Conservation (phyloP, 1,140 invertebrate genomes). For the Battus philenor region DNA sequence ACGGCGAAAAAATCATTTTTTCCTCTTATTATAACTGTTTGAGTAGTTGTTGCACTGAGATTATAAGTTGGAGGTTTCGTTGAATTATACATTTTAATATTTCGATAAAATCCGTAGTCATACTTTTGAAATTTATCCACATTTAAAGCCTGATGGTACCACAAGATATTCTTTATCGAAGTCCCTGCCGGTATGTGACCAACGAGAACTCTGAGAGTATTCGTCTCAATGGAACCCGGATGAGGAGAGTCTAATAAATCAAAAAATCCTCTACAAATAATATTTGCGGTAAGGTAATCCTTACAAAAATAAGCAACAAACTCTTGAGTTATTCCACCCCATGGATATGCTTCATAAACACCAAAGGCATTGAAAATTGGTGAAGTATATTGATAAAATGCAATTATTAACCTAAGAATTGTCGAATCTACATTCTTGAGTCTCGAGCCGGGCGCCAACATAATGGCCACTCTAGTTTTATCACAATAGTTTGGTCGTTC, state of each 20-base stretch:
- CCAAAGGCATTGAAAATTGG: slow-evolving; percentile 20
- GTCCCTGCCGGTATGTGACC: slow-evolving; percentile 85
- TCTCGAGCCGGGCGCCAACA: slow-evolving; percentile 41
- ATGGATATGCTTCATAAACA: slow-evolving; percentile 33
- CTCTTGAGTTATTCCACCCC: slow-evolving; percentile 33
- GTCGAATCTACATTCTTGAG: slow-evolving; percentile 37
- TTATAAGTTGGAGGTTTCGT: slow-evolving; percentile 71
- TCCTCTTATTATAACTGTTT: slow-evolving; percentile 49
- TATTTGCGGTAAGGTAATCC: slow-evolving; percentile 18
- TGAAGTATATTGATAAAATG: slow-evolving; percentile 22
- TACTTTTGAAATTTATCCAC: slow-evolving; percentile 65
- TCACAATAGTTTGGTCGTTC: slow-evolving; percentile 46
- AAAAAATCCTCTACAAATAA: slow-evolving; percentile 21
- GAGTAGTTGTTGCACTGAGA: slow-evolving; percentile 68
- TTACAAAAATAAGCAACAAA: slow-evolving; percentile 36
- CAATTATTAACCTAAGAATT: slow-evolving; percentile 22
- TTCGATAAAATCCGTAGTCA: slow-evolving; percentile 71
- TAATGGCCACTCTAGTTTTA: slow-evolving; percentile 42
- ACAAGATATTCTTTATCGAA: slow-evolving; percentile 81
- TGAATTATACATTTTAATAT: slow-evolving; percentile 69
- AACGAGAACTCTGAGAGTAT: slow-evolving; percentile 40
- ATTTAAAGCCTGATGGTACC: slow-evolving; percentile 49
- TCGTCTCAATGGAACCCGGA: slow-evolving; percentile 35
- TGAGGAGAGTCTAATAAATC: slow-evolving; percentile 31
- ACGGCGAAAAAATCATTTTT: slow-evolving; percentile 52